phyloP scores from a whole-genome alignment of 1,140 invertebrate species.

The Drosophila ambigua region DNA sequence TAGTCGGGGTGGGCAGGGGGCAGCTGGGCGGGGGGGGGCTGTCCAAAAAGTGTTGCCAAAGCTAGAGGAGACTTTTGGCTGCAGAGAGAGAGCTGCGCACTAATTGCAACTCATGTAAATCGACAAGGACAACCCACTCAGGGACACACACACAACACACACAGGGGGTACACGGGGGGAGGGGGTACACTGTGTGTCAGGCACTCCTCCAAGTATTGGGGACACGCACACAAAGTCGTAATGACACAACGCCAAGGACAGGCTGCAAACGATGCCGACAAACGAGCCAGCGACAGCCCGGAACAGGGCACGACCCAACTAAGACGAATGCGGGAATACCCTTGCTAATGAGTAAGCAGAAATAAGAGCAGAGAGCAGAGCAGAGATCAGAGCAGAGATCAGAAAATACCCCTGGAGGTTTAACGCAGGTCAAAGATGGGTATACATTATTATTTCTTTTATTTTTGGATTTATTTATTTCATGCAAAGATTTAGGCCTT shows the following conservation, averaged over 20 bases:
- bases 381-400: no score
- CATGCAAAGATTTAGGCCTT: no score
- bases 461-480: no score
- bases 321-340: constrained; percentile 3
- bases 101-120: constrained; percentile 81
- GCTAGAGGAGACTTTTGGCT: constrained; percentile 69
- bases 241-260: constrained; percentile 67
- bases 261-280: constrained; percentile 62
- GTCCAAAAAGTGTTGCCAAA: constrained; percentile 63
- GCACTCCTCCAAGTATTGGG: constrained; percentile 9
- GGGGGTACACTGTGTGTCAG: background rate
- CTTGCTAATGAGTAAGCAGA: background rate
- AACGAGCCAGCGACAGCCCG: constrained; percentile 50
- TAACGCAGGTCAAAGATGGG: no score
- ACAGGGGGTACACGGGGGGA: no score
- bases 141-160: background rate
- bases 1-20: constrained; percentile 11
- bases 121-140: constrained; percentile 67
- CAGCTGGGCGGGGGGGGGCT: background rate
- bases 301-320: constrained; percentile 29
- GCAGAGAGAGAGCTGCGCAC: constrained; percentile 48
- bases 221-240: constrained; percentile 60
- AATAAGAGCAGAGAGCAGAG: no score
- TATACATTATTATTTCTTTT: no score
- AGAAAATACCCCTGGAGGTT: background rate